Percentiles rank a stretch among this genome's conserved stretches.
Conservation (phyloP, 2,797 vertebrate species). For the Oryzias dopingdopingensis region DNA sequence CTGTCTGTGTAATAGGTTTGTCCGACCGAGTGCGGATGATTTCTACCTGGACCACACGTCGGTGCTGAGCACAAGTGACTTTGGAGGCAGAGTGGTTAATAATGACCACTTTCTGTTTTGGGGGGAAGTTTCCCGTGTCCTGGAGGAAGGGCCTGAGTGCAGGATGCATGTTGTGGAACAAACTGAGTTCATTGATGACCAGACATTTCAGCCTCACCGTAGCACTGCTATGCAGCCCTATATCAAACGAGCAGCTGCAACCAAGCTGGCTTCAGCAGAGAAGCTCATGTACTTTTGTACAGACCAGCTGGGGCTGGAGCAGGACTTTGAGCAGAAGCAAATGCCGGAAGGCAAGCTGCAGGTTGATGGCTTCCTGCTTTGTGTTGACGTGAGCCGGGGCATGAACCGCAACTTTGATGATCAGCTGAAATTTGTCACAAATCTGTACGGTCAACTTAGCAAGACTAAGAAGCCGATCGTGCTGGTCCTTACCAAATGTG, state of each 20-base stretch:
- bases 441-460: slow-evolving; percentile 92
- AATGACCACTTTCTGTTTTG: slow-evolving; percentile 99
- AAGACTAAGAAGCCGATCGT: slow-evolving; percentile 96
- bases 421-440: slow-evolving; percentile 94
- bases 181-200: slow-evolving; percentile 98
- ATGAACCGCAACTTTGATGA: slow-evolving; percentile 99
- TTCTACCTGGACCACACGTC: slow-evolving; percentile 98
- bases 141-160: slow-evolving; percentile 92
- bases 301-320: slow-evolving; percentile 95
- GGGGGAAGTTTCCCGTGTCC: slow-evolving; percentile 86
- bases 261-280: slow-evolving; percentile 94
- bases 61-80: slow-evolving; percentile 98
- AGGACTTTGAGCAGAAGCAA: slow-evolving; percentile 99
- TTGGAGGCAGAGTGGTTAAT: slow-evolving; percentile 96
- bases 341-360: slow-evolving; percentile 98
- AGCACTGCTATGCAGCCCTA: slow-evolving; percentile 98
- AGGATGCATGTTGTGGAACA: slow-evolving; percentile 94
- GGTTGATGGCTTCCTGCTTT: slow-evolving; percentile 92
- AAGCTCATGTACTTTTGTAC: slow-evolving; percentile 99
- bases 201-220: slow-evolving; percentile 97
- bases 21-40: slow-evolving; percentile 91
- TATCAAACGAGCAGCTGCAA: slow-evolving; percentile 91
- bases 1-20: slow-evolving; percentile 94
- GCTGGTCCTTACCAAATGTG: slow-evolving; percentile 93
- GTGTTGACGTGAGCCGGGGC: slow-evolving; percentile 94